Evolutionary conservation across 37 sponge, comb jelly and placozoan species (phyloP), one percentile per base, ranked within the genome.

Genomic region (Theonella swinhoei): DNA sequence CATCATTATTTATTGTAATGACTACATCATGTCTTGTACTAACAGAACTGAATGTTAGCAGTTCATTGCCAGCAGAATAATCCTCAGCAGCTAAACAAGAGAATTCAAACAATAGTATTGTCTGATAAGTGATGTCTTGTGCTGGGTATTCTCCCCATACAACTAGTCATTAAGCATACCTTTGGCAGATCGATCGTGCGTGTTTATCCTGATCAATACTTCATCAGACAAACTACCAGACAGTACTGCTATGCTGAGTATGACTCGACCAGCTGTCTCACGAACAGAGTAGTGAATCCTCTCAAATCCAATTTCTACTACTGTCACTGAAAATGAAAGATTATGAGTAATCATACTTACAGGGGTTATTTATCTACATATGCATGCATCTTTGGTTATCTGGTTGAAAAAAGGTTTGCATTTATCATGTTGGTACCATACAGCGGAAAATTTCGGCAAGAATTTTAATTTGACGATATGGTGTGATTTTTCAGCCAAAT

Each of bases 1-100:
- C n/a, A 43, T 87, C 82, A 59, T 85, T 29, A 9, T 38, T 26
- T 5, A 85, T 77, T 1, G 23, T 2, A 47, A 47, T 14, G 14
- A 47, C 54, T 47, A 47, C 14, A 7, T 47, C 54, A 47, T 7
- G 11, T 14, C 11, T 14, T 17, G 54, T 47, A 14, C 14, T 47
- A 47, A 14, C 14, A 47, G 54, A 14, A 47, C 11, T 47, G 54
- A 47, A 47, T 7, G 54, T 47, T 17, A 47, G 54, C 11, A 47
- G 54, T 7, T 47, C 54, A 47, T 17, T 47, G 54, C 7, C 54
- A 47, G 54, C 14, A 17, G 54, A 47, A 14, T 47, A 47, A 14
- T 47, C 54, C 54, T 14, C 54, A 17, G 54, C 11, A 47, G 54
- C 54, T 47, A n/a, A n/a, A n/a, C n/a, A n/a, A n/a, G n/a, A n/a